Base-by-base conservation (phyloP, 2,888 invertebrate genomes). In the Pyrgus malvae region DNA sequence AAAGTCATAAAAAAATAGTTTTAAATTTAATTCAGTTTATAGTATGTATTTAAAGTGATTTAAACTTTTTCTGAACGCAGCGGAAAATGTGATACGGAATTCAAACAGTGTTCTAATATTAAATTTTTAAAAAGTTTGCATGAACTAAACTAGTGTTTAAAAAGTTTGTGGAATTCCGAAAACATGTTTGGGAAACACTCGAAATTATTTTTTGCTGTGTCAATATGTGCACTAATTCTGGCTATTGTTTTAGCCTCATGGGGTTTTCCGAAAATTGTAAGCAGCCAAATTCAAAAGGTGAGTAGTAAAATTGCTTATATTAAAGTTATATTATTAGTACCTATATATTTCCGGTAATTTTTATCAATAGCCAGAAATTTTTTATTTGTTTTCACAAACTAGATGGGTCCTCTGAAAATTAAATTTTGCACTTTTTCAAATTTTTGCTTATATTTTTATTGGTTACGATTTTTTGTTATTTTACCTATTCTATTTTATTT, bases 231-330 rank as follows among this genome's bases (percentile, higher is more conserved):
- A 12, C 57, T 91, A 40, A 60, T 90, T 3, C 58, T 86, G 2
- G 80, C 90, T 0, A 75, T 91, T 1, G 63, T 90, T 11, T 60
- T 91, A 56, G 84, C 89, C 0, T 69, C 83, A 44, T 91, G 91
- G 83, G 91, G 90, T 0, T 88, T 91, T 58, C 91, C 91, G 55
- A 83, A 76, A 65, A 81, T 92, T 12, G 74, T 90, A 14, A 76
- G 76, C 35, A 76, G 67, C 45, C 85, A 89, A 70, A 83, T 92
- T 56, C 79, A 86, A 53, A 82, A 91, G 81, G 92, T 91, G 72
- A 81, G 76, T 67, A 8, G 17, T 21, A 38, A 5, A n/a, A 29
- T 17, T 4, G 3, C 7, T n/a, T 38, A 9, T 8, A 27, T 23
- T 23, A 5, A 23, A 23, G n/a, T n/a, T n/a, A n/a, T n/a, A n/a